Evolutionary conservation across 2,113 vertebrate genomes (phyloP).

Genomic region (Tapirus terrestris): DNA sequence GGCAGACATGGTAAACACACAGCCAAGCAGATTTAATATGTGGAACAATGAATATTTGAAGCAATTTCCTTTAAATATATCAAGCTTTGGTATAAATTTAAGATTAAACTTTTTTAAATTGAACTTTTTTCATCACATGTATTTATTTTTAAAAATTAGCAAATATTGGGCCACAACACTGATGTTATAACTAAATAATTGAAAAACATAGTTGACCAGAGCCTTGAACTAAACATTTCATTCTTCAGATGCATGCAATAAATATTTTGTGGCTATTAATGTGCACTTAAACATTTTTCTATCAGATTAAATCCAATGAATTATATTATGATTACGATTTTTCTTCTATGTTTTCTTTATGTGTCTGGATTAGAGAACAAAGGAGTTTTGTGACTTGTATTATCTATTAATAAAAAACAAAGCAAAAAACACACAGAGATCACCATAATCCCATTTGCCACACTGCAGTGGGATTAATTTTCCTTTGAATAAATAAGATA

Average conservation of each 20-base stretch:
- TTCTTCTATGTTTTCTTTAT: neutral
- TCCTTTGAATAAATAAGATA: neutral
- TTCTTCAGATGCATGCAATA: neutral
- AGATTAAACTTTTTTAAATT: no score
- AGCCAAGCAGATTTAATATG: neutral
- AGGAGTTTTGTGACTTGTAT: neutral
- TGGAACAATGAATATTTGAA: neutral
- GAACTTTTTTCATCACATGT: neutral
- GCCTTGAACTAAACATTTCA: neutral
- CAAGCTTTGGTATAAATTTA: neutral
- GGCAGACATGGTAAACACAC: neutral
- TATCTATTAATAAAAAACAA: neutral
- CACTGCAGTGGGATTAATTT: neutral
- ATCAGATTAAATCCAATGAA: neutral
- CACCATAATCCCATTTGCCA: rapidly evolving
- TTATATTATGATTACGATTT: neutral
- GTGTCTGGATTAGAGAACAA: neutral
- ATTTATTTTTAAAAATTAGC: neutral
- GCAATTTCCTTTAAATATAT: neutral
- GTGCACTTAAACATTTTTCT: neutral
- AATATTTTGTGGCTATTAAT: neutral
- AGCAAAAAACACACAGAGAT: neutral
- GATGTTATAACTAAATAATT: neutral
- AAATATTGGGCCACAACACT: neutral
- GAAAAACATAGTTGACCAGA: neutral